Evolutionary conservation across 2,888 invertebrate species (phyloP).

Genomic region (Nemurella pictetii): DNA sequence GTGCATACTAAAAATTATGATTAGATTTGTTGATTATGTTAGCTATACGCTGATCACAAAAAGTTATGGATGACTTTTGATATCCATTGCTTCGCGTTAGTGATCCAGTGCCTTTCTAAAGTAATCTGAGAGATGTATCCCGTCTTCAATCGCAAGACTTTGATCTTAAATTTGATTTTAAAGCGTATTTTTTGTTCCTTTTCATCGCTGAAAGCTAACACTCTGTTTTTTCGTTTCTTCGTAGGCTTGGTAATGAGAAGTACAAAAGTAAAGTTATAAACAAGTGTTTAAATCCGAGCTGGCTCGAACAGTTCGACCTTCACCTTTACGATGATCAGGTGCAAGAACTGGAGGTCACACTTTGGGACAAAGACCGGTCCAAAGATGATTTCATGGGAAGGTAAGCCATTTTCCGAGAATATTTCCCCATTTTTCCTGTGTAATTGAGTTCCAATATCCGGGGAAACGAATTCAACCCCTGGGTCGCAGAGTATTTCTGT

Average conservation of each 20-base stretch:
- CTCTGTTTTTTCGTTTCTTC: slow-evolving; percentile 39
- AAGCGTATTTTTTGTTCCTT: too few species aligned
- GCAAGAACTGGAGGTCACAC: slow-evolving; percentile 86
- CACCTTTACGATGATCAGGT: slow-evolving; percentile 84
- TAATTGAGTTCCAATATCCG: too few species aligned
- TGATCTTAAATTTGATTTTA: too few species aligned
- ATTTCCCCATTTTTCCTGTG: too few species aligned
- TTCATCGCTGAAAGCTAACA: too few species aligned
- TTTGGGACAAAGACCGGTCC: slow-evolving; percentile 88
- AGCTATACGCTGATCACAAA: background rate
- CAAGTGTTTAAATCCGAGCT: slow-evolving; percentile 84
- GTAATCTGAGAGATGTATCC: too few species aligned
- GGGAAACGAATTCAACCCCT: too few species aligned
- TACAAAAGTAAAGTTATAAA: slow-evolving; percentile 82
- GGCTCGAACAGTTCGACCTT: slow-evolving; percentile 97
- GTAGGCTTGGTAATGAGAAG: slow-evolving; percentile 93
- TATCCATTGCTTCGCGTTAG: background rate
- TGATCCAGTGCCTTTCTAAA: too few species aligned
- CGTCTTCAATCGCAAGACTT: too few species aligned
- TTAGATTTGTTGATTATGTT: too few species aligned
- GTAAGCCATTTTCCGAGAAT: slow-evolving; percentile 45
- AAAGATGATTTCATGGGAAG: slow-evolving; percentile 87
- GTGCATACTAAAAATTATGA: too few species aligned
- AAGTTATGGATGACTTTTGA: background rate
- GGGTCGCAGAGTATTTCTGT: too few species aligned